Percentiles rank a stretch among this genome's conserved stretches.
phyloP scores from a whole-genome alignment of 2,888 invertebrate species.

The Podabrus alpinus region DNA sequence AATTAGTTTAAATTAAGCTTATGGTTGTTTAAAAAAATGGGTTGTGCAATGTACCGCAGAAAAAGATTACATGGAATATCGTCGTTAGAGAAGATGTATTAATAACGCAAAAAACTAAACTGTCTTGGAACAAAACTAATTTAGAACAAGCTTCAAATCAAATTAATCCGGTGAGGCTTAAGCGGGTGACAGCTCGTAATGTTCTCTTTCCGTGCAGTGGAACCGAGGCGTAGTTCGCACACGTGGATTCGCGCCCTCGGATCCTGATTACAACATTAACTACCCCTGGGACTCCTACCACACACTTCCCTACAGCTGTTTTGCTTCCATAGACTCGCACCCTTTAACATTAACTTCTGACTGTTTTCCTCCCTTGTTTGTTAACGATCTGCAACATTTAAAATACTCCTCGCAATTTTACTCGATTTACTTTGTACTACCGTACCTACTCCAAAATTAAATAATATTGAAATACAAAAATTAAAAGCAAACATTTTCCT shows the following conservation, averaged over 20 bases:
- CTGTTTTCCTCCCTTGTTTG: constrained; percentile 16
- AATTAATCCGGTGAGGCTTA: constrained; percentile 43
- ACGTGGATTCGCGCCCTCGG: constrained; percentile 48
- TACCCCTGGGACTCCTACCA: constrained; percentile 39
- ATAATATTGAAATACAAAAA: not conserved
- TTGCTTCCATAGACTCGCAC: constrained; percentile 25
- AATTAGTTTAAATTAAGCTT: not conserved
- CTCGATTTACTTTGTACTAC: not conserved
- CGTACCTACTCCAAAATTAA: not conserved
- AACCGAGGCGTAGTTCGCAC: constrained; percentile 38
- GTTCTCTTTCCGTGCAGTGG: constrained; percentile 39
- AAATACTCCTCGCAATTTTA: not conserved
- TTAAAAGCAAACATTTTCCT: not conserved
- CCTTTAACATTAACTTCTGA: constrained; percentile 14
- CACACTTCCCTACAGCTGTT: constrained; percentile 29
- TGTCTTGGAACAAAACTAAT: constrained; percentile 29
- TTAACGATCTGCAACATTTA: constrained; percentile 14
- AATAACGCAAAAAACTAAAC: constrained; percentile 28
- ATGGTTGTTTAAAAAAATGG: not conserved
- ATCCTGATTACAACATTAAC: constrained; percentile 51
- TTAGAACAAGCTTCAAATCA: constrained; percentile 40
- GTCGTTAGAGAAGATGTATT: constrained; percentile 23
- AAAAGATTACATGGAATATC: constrained; percentile 13
- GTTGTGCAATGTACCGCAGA: not conserved
- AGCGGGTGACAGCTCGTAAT: constrained; percentile 45